Base-by-base conservation (phyloP, 2,888 invertebrate genomes). In the Agrochola lychnidis region DNA sequence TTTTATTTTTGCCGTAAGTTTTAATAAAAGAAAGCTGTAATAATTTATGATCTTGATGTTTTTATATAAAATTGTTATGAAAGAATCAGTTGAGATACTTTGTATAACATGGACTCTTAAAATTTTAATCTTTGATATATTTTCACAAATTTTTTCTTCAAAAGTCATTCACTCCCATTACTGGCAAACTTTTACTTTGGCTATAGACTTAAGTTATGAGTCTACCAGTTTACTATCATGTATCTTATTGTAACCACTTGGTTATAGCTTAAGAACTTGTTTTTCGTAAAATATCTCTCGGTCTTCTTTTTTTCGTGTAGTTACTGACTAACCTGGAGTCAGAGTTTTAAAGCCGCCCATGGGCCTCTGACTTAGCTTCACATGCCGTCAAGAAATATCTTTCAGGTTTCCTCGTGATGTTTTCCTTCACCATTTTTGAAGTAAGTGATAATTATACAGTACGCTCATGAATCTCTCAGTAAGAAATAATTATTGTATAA, bases 1-100 rank as follows among this genome's bases (percentile, higher is more conserved):
- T 64, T 85, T 68, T 78, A 72, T 66, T 78, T 83, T 64, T 16
- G 45, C 56, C 25, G 42, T 83, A 62, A 82, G 40, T 71, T 78
- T 82, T 73, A 85, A 70, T 85, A 78, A 78, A 83, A 42, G 3
- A 51, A 69, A n/a, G 16, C 57, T 30, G 56, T 61, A 25, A 63
- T 79, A 69, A 63, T 61, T 83, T 79, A 83, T 68, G 66, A 59
- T 19, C 6, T 51, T 36, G 19, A 68, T 64, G 4, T 51, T 48
- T 30, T 19, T 0, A 19, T 42, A 10, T 19, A 19, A 42, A 61
- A 40, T 61, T 5, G 12, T n/a, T 69, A n/a, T 67, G 7, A 48
- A 67, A 51, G 4, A 67, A 16, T 59, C 30, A 19, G 30, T 56
- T 56, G 12, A n/a, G 12, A 56, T 30, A 59, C 7, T 25, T 57